Conservation (phyloP, 2,888 invertebrate species). For the Halictus ligatus region DNA sequence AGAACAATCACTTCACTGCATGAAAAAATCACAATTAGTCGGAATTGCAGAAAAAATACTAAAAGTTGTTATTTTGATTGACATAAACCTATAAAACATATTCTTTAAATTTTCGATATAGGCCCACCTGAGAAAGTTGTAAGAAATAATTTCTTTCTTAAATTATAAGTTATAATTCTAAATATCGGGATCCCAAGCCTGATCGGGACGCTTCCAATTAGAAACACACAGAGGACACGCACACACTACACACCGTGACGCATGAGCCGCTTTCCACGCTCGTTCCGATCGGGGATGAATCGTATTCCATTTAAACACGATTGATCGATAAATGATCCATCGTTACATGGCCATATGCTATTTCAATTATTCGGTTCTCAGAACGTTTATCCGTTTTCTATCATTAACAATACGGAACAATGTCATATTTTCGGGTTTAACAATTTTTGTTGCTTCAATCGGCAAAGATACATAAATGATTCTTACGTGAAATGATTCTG, state of each 20-base stretch:
- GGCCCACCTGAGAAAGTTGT: no score
- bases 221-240: slow-evolving; percentile 18
- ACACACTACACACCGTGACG: slow-evolving; percentile 11
- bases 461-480: no score
- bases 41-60: no score
- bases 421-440: neutral
- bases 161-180: no score
- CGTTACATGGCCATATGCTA: neutral
- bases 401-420: neutral
- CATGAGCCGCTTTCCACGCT: slow-evolving; percentile 16
- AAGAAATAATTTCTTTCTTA: no score
- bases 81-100: neutral
- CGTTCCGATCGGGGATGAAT: slow-evolving; percentile 7
- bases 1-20: neutral
- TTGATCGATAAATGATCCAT: neutral
- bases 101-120: no score
- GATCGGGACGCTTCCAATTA: neutral
- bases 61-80: no score
- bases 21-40: no score
- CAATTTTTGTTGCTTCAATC: no score
- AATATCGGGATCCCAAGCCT: neutral
- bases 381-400: no score
- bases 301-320: neutral
- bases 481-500: no score
- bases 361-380: neutral